A percentile compares a stretch with the other conserved stretches of the same genome.
Conservation (phyloP, 1,140 invertebrate genomes). For the Sycobia sp. region DNA sequence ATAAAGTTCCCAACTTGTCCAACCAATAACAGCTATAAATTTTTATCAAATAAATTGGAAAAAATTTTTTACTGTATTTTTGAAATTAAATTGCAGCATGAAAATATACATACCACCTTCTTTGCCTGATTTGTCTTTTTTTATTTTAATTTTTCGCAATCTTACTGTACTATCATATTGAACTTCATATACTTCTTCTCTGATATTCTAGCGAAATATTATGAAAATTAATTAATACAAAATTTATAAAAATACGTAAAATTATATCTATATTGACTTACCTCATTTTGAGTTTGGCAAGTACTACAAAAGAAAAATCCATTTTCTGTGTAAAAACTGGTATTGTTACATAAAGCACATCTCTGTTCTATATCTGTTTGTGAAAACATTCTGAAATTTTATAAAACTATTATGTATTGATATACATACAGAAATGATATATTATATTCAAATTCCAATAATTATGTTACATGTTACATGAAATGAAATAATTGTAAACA, state of each 20-base stretch:
- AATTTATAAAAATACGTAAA: background rate
- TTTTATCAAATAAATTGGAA: slow-evolving; percentile 17
- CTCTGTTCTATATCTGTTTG: slow-evolving; percentile 34
- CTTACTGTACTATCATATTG: slow-evolving; percentile 36
- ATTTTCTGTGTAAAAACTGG: slow-evolving; percentile 57
- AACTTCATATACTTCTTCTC: slow-evolving; percentile 55
- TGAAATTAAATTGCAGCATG: background rate
- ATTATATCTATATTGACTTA: slow-evolving; percentile 36
- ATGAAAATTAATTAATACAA: background rate
- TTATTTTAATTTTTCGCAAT: slow-evolving; percentile 43
- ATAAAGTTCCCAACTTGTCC: slow-evolving; percentile 71
- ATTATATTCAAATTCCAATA: no score
- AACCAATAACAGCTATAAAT: slow-evolving; percentile 49
- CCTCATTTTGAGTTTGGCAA: slow-evolving; percentile 64
- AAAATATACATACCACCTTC: slow-evolving; percentile 25
- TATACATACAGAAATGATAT: no score
- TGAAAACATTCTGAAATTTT: slow-evolving; percentile 14
- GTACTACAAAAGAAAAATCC: slow-evolving; percentile 64
- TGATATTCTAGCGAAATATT: slow-evolving; percentile 50
- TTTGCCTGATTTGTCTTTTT: slow-evolving; percentile 22
- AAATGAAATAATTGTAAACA: no score
- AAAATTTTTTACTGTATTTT: background rate
- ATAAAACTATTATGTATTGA: no score
- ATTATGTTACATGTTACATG: no score
- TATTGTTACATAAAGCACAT: slow-evolving; percentile 59